These are phyloP conservation scores for Anadara kagoshimensis DNA, from an alignment of 1,140 invertebrate genomes.

Conservation along the genomic window DNA sequence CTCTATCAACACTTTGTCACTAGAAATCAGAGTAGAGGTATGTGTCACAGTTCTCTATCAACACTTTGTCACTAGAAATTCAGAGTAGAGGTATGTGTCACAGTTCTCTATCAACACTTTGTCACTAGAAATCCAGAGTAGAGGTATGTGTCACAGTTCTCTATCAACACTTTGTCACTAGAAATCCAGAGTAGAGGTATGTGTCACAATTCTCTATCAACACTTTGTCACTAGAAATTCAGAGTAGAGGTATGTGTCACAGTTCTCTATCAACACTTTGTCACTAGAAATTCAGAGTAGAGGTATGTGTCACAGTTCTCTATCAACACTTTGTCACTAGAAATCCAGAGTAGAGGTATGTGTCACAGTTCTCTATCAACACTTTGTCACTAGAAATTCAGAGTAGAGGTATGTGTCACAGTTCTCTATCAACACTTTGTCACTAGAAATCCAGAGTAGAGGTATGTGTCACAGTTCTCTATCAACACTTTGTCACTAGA, in stretches of 20 bases:
- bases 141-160: conserved; percentile 87
- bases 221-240: conserved; percentile 88
- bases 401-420: conserved; percentile 81
- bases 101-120: conserved; percentile 92
- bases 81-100: conserved; percentile 78
- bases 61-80: conserved; percentile 89
- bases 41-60: conserved; percentile 91
- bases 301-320: conserved; percentile 87
- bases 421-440: conserved; percentile 91
- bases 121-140: conserved; percentile 83
- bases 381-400: conserved; percentile 88
- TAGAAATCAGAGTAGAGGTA: conserved; percentile 81
- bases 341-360: conserved; percentile 78
- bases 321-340: conserved; percentile 90
- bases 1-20: conserved; percentile 88
- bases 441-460: conserved; percentile 82
- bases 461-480: conserved; percentile 87
- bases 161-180: conserved; percentile 89
- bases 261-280: conserved; percentile 92
- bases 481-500: conserved; percentile 92
- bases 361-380: conserved; percentile 91
- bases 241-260: conserved; percentile 80
- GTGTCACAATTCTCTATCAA: conserved; percentile 92
- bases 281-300: conserved; percentile 83
- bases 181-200: conserved; percentile 79